Evolutionary conservation across 2,113 vertebrate species (phyloP).

Genomic region (Noturus placidus): DNA sequence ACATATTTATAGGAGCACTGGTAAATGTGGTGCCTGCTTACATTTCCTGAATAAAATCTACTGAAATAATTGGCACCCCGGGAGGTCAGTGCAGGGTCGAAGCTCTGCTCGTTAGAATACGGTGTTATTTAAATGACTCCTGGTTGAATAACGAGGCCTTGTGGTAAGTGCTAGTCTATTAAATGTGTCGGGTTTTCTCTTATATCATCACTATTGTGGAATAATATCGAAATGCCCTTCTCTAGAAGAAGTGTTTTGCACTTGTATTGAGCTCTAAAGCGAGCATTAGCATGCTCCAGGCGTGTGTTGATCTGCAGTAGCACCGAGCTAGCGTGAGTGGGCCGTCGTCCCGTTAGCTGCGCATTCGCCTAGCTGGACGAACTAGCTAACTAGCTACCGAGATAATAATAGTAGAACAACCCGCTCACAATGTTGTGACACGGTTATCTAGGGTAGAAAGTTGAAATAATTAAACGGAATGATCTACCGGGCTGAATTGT

Average conservation of each 20-base stretch:
- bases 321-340: not conserved
- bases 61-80: too few species aligned
- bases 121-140: not conserved
- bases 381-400: not conserved
- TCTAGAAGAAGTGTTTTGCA: too few species aligned
- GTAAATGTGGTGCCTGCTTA: not conserved
- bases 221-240: not conserved
- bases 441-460: too few species aligned
- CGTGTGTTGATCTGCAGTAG: constrained; percentile 1
- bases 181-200: not conserved
- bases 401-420: not conserved
- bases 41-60: not conserved
- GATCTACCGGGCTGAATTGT: not conserved
- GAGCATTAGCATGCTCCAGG: not conserved
- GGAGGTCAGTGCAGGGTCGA: not conserved
- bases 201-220: not conserved
- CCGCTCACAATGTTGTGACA: not conserved
- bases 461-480: not conserved
- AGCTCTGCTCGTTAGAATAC: not conserved
- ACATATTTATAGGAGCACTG: not conserved
- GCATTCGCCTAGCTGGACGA: not conserved
- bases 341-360: constrained; percentile 22
- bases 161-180: not conserved
- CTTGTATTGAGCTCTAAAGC: not conserved
- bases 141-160: not conserved